A percentile compares a stretch with the other conserved stretches of the same genome.
Evolutionary conservation across 2,797 vertebrate genomes (phyloP).

Genomic region (Gadopsis marmoratus): DNA sequence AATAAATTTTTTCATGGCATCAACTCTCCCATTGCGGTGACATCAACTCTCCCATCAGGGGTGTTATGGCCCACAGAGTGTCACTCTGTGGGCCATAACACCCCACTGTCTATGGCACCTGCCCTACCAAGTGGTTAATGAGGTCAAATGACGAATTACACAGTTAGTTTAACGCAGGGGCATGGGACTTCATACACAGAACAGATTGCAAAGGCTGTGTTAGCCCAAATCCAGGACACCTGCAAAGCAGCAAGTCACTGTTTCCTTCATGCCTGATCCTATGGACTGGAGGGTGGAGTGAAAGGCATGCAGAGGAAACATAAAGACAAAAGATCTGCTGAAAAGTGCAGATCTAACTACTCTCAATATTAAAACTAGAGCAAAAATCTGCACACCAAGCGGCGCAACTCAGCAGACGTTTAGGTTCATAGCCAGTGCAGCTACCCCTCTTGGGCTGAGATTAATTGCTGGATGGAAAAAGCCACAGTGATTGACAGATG

Average conservation of each 20-base stretch:
- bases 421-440: constrained; percentile 71
- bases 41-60: constrained; percentile 48
- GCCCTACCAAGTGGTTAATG: constrained; percentile 77
- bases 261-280: constrained; percentile 34
- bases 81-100: constrained; percentile 30
- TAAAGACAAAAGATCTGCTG: constrained; percentile 38
- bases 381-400: constrained; percentile 47
- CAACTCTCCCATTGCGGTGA: constrained; percentile 37
- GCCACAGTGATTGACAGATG: constrained; percentile 72
- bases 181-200: constrained; percentile 50
- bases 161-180: constrained; percentile 75
- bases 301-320: constrained; percentile 29
- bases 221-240: constrained; percentile 64
- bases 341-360: constrained; percentile 9
- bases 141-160: constrained; percentile 82
- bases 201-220: constrained; percentile 65
- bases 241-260: constrained; percentile 47
- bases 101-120: constrained; percentile 51
- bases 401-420: constrained; percentile 42
- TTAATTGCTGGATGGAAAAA: constrained; percentile 74
- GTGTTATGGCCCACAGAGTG: constrained; percentile 67
- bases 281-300: constrained; percentile 8
- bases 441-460: constrained; percentile 63
- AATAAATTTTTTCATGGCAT: constrained; percentile 37
- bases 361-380: constrained; percentile 25